A percentile compares a stretch with the other conserved stretches of the same genome.
Conservation (phyloP, 2,113 vertebrate genomes). For the Erpornis zantholeuca region DNA sequence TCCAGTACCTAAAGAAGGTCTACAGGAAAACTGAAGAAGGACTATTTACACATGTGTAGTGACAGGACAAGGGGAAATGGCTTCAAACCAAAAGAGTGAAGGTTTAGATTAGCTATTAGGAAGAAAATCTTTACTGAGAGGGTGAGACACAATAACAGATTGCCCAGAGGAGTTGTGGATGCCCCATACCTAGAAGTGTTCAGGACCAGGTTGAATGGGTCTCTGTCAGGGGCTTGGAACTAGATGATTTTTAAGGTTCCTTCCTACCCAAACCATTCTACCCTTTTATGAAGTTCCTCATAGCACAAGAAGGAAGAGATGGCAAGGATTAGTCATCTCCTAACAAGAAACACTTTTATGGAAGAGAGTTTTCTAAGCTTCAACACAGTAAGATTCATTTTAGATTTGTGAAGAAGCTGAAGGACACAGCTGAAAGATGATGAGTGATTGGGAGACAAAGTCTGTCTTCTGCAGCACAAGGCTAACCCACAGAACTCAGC, state of each 20-base stretch:
- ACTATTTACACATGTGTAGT: not conserved
- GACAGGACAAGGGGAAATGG: not conserved
- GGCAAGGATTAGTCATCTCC: not conserved
- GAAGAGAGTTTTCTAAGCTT: not conserved
- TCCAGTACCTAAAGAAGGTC: not conserved
- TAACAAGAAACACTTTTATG: not conserved
- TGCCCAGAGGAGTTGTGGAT: not conserved
- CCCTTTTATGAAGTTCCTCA: not conserved
- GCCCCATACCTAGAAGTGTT: not conserved
- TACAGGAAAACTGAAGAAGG: not conserved
- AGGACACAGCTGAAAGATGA: not conserved
- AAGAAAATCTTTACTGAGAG: not conserved
- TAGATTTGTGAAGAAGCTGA: not conserved
- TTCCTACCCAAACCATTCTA: not conserved
- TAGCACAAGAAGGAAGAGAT: not conserved
- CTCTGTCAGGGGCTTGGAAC: fast-evolving
- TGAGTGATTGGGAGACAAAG: not conserved
- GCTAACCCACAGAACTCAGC: not conserved
- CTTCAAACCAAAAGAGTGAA: not conserved
- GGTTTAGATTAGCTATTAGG: not conserved
- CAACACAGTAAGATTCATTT: not conserved
- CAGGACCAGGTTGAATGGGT: not conserved
- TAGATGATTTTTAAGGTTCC: too few species aligned
- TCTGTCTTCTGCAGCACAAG: not conserved
- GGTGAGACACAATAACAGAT: not conserved